Evolutionary conservation across 2,797 vertebrate species (phyloP).

Genomic region (Pseudochromis fuscus): DNA sequence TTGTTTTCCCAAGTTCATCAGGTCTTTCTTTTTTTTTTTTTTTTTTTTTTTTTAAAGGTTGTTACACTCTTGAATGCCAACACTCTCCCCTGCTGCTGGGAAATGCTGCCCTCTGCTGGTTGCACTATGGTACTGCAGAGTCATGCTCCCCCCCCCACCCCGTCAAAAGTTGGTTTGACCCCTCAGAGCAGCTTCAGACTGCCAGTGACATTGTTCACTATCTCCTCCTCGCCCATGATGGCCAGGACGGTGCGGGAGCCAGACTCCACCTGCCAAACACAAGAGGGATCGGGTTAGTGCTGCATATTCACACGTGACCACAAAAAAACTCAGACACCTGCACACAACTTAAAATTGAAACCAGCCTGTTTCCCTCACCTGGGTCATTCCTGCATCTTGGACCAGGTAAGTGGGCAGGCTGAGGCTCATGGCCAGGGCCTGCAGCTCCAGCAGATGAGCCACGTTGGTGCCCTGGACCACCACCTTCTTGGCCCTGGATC

Average conservation of each 20-base stretch:
- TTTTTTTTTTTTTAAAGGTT: conserved; percentile 44
- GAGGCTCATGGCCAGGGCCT: conserved; percentile 88
- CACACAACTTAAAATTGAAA: neutral
- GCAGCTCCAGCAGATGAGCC: conserved; percentile 88
- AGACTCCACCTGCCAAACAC: conserved; percentile 82
- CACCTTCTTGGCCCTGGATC: conserved; percentile 87
- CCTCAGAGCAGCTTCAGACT: conserved; percentile 87
- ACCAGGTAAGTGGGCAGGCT: conserved; percentile 88
- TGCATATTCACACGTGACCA: neutral
- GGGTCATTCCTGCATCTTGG: conserved; percentile 88
- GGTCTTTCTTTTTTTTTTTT: conserved; percentile 34
- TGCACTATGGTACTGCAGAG: conserved; percentile 59
- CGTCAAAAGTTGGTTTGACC: conserved; percentile 7
- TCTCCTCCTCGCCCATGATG: conserved; percentile 88
- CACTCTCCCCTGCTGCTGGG: conserved; percentile 65
- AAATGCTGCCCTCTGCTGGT: conserved; percentile 79
- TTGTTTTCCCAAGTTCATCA: conserved; percentile 53
- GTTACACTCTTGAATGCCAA: conserved; percentile 66
- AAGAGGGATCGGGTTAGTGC: neutral
- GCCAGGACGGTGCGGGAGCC: conserved; percentile 88
- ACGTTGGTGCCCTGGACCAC: conserved; percentile 87
- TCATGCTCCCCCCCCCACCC: conserved; percentile 41
- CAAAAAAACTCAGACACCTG: neutral
- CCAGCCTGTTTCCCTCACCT: conserved; percentile 73
- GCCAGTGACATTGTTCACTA: conserved; percentile 90